These are phyloP conservation scores for Embidobia sp. DNA, from an alignment of 2,888 invertebrate species.

Conservation along the genomic window DNA sequence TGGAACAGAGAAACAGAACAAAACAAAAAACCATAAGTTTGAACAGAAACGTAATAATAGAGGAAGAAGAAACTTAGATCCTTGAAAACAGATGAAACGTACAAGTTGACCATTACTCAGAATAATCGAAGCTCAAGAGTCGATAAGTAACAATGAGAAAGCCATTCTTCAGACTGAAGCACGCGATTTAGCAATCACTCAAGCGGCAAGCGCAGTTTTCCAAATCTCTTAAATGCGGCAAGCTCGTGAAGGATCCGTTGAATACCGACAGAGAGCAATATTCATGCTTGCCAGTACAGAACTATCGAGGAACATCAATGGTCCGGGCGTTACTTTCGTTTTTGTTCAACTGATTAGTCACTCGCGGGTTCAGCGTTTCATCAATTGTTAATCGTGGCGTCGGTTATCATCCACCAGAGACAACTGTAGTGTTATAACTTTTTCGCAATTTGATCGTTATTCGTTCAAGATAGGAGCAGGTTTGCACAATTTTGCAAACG, in stretches of 20 bases:
- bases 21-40: constrained; percentile 15
- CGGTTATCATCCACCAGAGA: constrained; percentile 10
- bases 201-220: constrained; percentile 76
- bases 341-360: constrained; percentile 12
- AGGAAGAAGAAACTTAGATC: constrained; percentile 49
- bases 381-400: neutral
- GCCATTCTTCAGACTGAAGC: constrained; percentile 76
- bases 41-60: constrained; percentile 23
- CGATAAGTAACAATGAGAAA: constrained; percentile 69
- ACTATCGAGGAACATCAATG: constrained; percentile 55
- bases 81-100: constrained; percentile 62
- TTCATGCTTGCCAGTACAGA: constrained; percentile 60
- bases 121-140: constrained; percentile 63
- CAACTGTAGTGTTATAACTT: too few species aligned
- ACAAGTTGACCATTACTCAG: constrained; percentile 71
- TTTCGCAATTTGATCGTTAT: too few species aligned
- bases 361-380: neutral
- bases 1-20: too few species aligned
- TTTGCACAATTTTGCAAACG: too few species aligned
- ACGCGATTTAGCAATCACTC: constrained; percentile 74
- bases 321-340: neutral
- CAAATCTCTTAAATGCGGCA: constrained; percentile 64
- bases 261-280: constrained; percentile 59
- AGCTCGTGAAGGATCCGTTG: constrained; percentile 70
- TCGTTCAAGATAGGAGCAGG: too few species aligned